Evolutionary conservation across 2,888 invertebrate species (phyloP), one percentile per base, ranked within the genome.

Genomic region (Quadroppia sp.): DNA sequence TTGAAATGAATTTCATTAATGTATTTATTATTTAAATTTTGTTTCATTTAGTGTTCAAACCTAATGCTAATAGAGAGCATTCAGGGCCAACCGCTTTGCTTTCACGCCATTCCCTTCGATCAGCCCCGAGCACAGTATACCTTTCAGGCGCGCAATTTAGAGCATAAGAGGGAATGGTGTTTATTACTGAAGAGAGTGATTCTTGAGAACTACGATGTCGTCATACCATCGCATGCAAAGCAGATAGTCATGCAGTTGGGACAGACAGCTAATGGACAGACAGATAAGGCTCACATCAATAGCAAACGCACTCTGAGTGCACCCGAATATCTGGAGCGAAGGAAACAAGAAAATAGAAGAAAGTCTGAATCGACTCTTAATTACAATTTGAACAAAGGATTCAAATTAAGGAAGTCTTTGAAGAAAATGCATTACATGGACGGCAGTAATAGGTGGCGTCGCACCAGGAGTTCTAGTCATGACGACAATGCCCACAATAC

Each of bases 31-130:
- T 75, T 67, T 77, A 73, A 76, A 76, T 73, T 77, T 77, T 76
- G 59, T 74, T 72, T 80, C 80, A 79, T 86, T 71, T 83, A 97
- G 96, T 95, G 95, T 85, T 94, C 94, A 80, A 95, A 95, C 85
- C 87, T 97, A 85, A 97, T 97, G 95, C 84, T 97, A 76, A 94
- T 96, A 79, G 97, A 97, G 82, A 92, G 94, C 80, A 91, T 97
- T 79, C 89, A 92, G 72, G 93, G 94, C 25, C 95, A 96, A 80
- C 92, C 95, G 50, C 87, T 94, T 71, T 93, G 94, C 80, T 98
- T 97, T 85, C 95, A 96, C 85, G 92, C 96, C 79, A 90, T 97
- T 81, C 95, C 96, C 61, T 96, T 94, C 85, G 93, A 97, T 84
- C 93, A 94, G 84, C 95, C 95, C 76, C 87, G 92, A 75, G 86